Evolutionary conservation across 2,113 vertebrate genomes (phyloP).

Genomic region (Aythya baeri): DNA sequence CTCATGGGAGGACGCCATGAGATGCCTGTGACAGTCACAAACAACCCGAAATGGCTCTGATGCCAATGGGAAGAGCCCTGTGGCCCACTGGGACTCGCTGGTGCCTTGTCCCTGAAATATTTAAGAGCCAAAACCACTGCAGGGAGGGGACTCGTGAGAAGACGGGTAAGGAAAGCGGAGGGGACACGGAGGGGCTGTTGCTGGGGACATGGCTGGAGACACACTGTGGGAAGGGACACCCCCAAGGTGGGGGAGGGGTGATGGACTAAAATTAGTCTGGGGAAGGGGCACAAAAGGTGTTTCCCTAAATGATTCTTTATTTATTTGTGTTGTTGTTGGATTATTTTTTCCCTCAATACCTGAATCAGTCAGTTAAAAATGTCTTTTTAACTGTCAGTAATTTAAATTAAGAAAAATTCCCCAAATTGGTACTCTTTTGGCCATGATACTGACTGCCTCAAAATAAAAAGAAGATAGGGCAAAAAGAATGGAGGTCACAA

Average conservation of each 20-base stretch:
- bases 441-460: not conserved
- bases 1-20: fast-evolving
- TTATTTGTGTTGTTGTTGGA: not conserved
- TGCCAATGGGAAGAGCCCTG: not conserved
- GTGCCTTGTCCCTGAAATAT: fast-evolving
- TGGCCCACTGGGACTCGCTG: fast-evolving
- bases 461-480: not conserved
- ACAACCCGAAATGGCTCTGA: fast-evolving
- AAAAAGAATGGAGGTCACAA: not conserved
- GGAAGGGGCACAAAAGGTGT: not conserved
- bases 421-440: not conserved
- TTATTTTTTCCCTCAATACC: not conserved
- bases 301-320: not conserved
- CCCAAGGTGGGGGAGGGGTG: not conserved
- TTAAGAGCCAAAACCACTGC: not conserved
- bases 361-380: not conserved
- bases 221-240: fast-evolving
- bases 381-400: not conserved
- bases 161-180: not conserved
- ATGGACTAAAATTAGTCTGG: not conserved
- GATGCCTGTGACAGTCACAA: not conserved
- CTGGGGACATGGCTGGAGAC: not conserved
- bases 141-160: not conserved
- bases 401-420: not conserved
- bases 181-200: not conserved